A percentile compares a stretch with the other conserved stretches of the same genome.
Evolutionary conservation across 2,797 vertebrate species (phyloP).

Genomic region (Lutjanus argentimaculatus): DNA sequence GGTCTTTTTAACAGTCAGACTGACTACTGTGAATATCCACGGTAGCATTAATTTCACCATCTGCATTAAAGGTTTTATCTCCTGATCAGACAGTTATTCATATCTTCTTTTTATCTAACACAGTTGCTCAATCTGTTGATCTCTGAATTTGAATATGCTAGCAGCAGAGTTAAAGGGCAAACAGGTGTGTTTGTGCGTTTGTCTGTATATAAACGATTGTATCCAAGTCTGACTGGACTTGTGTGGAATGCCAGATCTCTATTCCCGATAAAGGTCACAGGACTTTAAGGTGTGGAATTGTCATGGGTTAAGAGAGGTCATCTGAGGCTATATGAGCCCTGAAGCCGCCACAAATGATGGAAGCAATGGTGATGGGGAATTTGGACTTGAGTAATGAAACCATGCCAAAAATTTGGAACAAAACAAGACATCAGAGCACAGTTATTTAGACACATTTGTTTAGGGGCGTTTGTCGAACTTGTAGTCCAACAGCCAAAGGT

Average conservation of each 20-base stretch:
- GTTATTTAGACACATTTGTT: neutral
- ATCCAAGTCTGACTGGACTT: slow-evolving; percentile 42
- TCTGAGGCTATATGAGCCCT: slow-evolving; percentile 47
- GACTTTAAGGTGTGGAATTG: slow-evolving; percentile 43
- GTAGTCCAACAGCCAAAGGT: neutral
- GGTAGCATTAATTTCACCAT: neutral
- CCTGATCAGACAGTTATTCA: slow-evolving; percentile 34
- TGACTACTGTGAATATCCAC: neutral
- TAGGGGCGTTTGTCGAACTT: neutral
- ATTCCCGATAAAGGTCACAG: slow-evolving; percentile 58
- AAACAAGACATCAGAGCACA: neutral
- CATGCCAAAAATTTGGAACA: slow-evolving; percentile 26
- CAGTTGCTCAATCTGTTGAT: slow-evolving; percentile 47
- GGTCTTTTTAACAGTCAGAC: neutral
- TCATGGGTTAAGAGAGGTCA: slow-evolving; percentile 65
- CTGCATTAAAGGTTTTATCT: slow-evolving; percentile 8
- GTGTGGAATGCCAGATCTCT: slow-evolving; percentile 78
- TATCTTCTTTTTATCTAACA: slow-evolving; percentile 31
- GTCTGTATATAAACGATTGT: slow-evolving; percentile 53
- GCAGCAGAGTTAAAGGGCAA: slow-evolving; percentile 72
- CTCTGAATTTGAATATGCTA: slow-evolving; percentile 52
- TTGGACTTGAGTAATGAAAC: slow-evolving; percentile 13
- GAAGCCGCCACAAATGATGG: slow-evolving; percentile 46
- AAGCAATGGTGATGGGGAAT: slow-evolving; percentile 23
- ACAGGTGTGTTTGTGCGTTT: slow-evolving; percentile 68